Evolutionary conservation across 2,797 vertebrate genomes (phyloP).

Genomic region (Karalla daura): DNA sequence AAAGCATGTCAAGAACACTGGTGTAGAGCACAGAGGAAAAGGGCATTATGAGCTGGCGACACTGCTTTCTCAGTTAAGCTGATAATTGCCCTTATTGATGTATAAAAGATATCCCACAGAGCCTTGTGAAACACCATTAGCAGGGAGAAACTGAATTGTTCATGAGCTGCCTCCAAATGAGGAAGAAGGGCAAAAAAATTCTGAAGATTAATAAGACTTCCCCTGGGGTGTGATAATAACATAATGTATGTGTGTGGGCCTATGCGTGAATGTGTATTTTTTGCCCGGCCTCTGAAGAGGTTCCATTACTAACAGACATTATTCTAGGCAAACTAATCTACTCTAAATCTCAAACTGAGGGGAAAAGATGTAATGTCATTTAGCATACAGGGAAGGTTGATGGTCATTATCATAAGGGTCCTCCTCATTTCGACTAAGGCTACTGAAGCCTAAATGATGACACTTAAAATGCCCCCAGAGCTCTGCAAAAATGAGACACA

Average conservation of each 20-base stretch:
- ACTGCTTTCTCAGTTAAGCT: constrained; percentile 95
- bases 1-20: constrained; percentile 51
- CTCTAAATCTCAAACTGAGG: constrained; percentile 70
- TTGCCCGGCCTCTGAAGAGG: constrained; percentile 81
- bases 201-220: constrained; percentile 94
- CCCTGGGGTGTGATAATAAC: constrained; percentile 91
- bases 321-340: constrained; percentile 69
- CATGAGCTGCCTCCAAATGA: constrained; percentile 93
- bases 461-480: constrained; percentile 59
- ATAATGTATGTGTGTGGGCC: constrained; percentile 63
- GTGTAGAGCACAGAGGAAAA: constrained; percentile 53
- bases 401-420: constrained; percentile 69
- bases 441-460: constrained; percentile 65
- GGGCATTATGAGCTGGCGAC: constrained; percentile 85
- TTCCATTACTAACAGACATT: constrained; percentile 74
- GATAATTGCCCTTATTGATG: constrained; percentile 99
- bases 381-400: constrained; percentile 65
- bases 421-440: constrained; percentile 58
- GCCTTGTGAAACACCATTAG: constrained; percentile 98
- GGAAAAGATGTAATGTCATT: constrained; percentile 69
- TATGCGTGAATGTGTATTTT: constrained; percentile 78
- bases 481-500: constrained; percentile 36
- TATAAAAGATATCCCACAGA: constrained; percentile 98
- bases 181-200: constrained; percentile 82
- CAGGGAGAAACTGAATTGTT: constrained; percentile 96